These are phyloP conservation scores for Hiodon alosoides DNA, from an alignment of 2,113 vertebrate genomes.

Conservation along the genomic window DNA sequence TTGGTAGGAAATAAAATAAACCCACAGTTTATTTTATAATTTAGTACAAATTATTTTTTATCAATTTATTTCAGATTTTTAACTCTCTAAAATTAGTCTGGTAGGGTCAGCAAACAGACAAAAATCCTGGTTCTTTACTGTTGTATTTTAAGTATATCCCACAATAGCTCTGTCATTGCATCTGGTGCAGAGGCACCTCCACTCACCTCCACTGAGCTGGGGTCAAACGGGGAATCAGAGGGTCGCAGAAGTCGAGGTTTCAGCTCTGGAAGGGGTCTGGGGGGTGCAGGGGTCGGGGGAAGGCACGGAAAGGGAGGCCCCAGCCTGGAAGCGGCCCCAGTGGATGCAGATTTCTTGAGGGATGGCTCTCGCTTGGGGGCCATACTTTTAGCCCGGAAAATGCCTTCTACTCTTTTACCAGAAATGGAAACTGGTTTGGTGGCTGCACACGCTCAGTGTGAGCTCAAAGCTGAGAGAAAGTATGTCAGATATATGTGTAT, in stretches of 20 bases:
- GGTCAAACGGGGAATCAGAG: slow-evolving; percentile 63
- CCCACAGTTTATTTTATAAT: too few relatives aligned
- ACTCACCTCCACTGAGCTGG: slow-evolving; percentile 66
- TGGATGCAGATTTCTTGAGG: slow-evolving; percentile 59
- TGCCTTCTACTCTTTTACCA: background rate
- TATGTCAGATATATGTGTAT: slow-evolving; percentile 4
- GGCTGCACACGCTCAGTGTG: slow-evolving; percentile 7
- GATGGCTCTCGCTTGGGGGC: slow-evolving; percentile 63
- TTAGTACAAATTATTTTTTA: too few relatives aligned
- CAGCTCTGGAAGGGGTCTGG: slow-evolving; percentile 50
- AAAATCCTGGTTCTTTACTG: background rate
- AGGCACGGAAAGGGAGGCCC: slow-evolving; percentile 62
- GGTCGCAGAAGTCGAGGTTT: slow-evolving; percentile 60
- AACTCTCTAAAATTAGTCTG: too few relatives aligned
- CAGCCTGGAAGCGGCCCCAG: slow-evolving; percentile 48
- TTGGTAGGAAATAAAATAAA: too few relatives aligned
- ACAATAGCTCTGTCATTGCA: background rate
- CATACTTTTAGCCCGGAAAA: slow-evolving; percentile 36
- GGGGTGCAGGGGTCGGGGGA: slow-evolving; percentile 38
- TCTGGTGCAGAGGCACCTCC: background rate
- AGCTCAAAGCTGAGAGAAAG: slow-evolving; percentile 6
- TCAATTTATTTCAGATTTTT: too few relatives aligned
- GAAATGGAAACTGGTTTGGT: background rate
- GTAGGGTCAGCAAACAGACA: too few relatives aligned
- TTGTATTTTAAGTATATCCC: background rate